These are phyloP conservation scores for Crotalus viridis DNA, from an alignment of 2,113 vertebrate genomes.

Conservation along the genomic window DNA sequence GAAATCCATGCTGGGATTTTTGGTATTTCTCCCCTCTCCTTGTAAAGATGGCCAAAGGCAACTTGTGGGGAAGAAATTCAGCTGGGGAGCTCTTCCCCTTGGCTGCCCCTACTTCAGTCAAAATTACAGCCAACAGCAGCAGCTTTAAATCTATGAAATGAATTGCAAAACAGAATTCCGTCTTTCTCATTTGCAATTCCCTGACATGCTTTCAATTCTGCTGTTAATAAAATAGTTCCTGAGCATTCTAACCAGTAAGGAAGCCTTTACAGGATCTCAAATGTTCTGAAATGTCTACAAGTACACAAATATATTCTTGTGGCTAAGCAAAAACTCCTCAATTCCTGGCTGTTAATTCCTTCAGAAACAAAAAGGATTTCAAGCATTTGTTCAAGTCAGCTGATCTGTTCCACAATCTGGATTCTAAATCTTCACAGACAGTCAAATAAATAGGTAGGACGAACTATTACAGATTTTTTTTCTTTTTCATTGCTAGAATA, in stretches of 20 bases:
- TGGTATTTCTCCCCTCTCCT: neutral
- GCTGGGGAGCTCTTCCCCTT: neutral
- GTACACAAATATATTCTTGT: neutral
- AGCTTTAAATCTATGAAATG: neutral
- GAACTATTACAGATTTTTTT: conserved; percentile 1
- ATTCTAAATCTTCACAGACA: conserved; percentile 47
- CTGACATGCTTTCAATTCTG: conserved; percentile 30
- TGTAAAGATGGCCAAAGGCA: neutral
- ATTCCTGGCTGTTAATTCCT: conserved; percentile 7
- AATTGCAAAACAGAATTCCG: neutral
- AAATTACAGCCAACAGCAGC: neutral
- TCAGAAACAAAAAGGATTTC: conserved; percentile 24
- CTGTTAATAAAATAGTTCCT: conserved; percentile 7
- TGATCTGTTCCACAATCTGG: conserved; percentile 32
- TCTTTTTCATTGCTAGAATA: conserved; percentile 37
- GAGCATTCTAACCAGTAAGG: conserved; percentile 16
- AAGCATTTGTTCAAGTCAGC: conserved; percentile 36
- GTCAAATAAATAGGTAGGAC: conserved; percentile 31
- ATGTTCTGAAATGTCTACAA: conserved; percentile 25
- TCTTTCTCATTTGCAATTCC: neutral
- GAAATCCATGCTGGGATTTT: too few relatives aligned
- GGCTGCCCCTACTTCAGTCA: neutral
- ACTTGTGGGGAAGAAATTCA: neutral
- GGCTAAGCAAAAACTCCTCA: conserved; percentile 12
- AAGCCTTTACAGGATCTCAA: conserved; percentile 30